phyloP scores from a whole-genome alignment of 2,113 vertebrate genomes.

The Odobenus rosmarus region DNA sequence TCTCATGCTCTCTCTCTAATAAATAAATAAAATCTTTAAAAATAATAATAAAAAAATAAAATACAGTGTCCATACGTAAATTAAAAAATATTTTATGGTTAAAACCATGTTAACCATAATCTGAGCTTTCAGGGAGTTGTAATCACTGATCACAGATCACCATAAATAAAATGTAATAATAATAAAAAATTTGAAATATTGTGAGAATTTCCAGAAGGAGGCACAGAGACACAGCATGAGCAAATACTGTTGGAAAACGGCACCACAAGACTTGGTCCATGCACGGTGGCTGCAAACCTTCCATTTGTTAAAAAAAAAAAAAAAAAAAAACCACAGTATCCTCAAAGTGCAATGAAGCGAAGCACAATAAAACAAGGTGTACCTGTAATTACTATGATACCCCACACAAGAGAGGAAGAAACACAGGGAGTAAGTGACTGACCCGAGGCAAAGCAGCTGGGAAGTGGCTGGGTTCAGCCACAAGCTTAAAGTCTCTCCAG shows the following conservation, averaged over 20 bases:
- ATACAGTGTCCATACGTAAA: background rate
- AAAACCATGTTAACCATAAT: background rate
- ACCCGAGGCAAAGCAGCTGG: background rate
- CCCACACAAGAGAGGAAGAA: background rate
- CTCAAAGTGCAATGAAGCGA: background rate
- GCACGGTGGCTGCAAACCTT: background rate
- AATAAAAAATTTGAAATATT: background rate
- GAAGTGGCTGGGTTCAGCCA: background rate
- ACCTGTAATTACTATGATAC: background rate
- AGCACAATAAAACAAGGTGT: background rate
- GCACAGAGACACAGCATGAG: background rate
- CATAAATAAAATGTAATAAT: background rate
- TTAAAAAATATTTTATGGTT: background rate
- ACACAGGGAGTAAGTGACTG: background rate
- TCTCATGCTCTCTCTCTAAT: no score
- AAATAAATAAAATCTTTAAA: no score
- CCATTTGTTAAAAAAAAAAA: background rate
- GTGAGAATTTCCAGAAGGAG: background rate
- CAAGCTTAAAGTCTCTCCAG: background rate
- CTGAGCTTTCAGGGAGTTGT: background rate
- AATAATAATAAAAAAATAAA: background rate
- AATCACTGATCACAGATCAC: background rate
- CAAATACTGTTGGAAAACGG: background rate
- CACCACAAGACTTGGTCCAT: background rate
- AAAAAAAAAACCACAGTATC: background rate